These are phyloP conservation scores for Dynastes maya DNA, from an alignment of 2,888 invertebrate species.

Conservation along the genomic window DNA sequence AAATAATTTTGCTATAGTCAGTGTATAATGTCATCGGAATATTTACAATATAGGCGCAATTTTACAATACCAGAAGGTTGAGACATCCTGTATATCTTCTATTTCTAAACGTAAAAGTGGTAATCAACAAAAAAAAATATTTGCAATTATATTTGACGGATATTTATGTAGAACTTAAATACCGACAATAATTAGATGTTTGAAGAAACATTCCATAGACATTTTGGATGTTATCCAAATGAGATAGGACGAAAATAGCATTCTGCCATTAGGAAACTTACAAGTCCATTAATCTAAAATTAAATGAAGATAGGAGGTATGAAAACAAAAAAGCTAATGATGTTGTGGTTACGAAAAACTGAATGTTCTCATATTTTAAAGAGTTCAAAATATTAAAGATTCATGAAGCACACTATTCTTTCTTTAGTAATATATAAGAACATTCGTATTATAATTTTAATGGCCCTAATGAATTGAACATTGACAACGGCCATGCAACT, in stretches of 20 bases:
- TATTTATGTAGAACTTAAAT: background rate
- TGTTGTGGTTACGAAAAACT: background rate
- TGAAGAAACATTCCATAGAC: background rate
- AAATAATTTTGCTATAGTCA: too few species aligned
- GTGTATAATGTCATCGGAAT: too few species aligned
- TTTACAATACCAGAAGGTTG: too few species aligned
- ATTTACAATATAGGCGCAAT: too few species aligned
- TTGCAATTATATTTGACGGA: slow-evolving; percentile 9
- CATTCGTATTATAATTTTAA: background rate
- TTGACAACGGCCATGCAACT: slow-evolving; percentile 11
- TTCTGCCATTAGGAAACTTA: too few species aligned
- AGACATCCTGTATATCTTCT: too few species aligned
- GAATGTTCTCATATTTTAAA: background rate
- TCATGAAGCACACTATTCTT: too few species aligned
- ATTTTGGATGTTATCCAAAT: slow-evolving; percentile 2
- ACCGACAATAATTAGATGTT: background rate
- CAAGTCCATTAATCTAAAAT: background rate
- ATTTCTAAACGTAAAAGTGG: background rate
- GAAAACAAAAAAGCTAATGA: background rate
- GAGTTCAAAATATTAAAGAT: background rate
- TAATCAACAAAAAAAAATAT: background rate
- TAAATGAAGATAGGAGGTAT: background rate
- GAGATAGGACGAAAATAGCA: slow-evolving; percentile 1
- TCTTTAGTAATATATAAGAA: background rate
- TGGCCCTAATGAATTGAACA: background rate